These are phyloP conservation scores for Ailuropoda melanoleuca DNA, from an alignment of 2,113 vertebrate genomes.

Conservation along the genomic window DNA sequence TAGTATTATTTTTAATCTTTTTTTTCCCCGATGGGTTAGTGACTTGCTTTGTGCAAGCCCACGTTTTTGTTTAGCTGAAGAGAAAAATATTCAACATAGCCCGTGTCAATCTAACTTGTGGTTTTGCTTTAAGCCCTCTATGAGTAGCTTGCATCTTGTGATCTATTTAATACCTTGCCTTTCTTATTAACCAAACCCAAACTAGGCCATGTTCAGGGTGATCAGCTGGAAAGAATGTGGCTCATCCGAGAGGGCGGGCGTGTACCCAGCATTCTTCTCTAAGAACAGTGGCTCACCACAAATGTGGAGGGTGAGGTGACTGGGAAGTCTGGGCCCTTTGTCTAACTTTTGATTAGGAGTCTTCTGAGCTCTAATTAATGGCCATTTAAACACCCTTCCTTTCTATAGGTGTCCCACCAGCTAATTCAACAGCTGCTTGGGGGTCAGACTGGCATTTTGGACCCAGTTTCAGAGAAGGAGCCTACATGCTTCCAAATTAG, in stretches of 20 bases:
- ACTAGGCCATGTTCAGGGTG: conserved; percentile 62
- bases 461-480: background rate
- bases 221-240: conserved; percentile 69
- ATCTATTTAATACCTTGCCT: conserved; percentile 63
- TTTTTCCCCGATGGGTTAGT: background rate
- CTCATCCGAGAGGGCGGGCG: conserved; percentile 62
- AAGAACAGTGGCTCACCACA: conserved; percentile 18
- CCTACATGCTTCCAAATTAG: background rate
- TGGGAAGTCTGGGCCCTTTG: background rate
- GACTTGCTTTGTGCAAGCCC: background rate
- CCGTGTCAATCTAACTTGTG: conserved; percentile 46
- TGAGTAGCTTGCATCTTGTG: conserved; percentile 75
- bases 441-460: background rate
- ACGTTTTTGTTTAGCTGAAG: background rate
- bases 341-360: background rate
- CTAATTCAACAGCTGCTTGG: background rate
- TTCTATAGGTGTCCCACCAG: background rate
- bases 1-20: background rate
- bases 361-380: background rate
- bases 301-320: background rate
- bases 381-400: background rate
- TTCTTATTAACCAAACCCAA: conserved; percentile 69
- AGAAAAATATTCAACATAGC: conserved; percentile 1
- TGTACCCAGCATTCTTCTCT: conserved; percentile 61
- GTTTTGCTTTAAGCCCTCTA: conserved; percentile 76